Evolutionary conservation across 2,797 vertebrate genomes (phyloP).

Genomic region (Cyprinodon diabolis): DNA sequence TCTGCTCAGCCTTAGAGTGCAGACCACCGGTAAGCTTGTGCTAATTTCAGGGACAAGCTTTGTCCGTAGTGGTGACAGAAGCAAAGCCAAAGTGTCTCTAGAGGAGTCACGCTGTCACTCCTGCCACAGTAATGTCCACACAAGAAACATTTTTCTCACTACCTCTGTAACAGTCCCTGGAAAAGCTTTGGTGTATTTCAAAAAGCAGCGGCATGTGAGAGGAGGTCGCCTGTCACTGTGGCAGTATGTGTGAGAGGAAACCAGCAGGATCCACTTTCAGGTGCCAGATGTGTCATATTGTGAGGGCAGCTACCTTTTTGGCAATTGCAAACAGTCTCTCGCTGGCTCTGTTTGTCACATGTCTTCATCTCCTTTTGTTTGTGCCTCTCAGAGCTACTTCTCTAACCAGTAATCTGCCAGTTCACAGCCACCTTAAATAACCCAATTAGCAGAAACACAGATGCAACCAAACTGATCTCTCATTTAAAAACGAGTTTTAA

Average conservation of each 20-base stretch:
- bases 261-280: constrained; percentile 41
- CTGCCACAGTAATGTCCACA: constrained; percentile 51
- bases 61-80: constrained; percentile 57
- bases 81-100: constrained; percentile 59
- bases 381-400: constrained; percentile 14
- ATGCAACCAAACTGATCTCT: constrained; percentile 35
- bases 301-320: constrained; percentile 55
- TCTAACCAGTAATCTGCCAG: constrained; percentile 36
- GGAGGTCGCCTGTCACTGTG: constrained; percentile 36
- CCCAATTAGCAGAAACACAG: constrained; percentile 50
- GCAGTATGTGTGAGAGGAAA: constrained; percentile 26
- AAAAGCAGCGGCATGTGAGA: constrained; percentile 44
- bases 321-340: constrained; percentile 40
- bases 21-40: constrained; percentile 60
- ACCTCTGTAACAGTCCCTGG: constrained; percentile 34
- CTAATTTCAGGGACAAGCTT: constrained; percentile 62
- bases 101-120: constrained; percentile 55
- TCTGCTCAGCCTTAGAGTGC: constrained; percentile 30
- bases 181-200: constrained; percentile 31
- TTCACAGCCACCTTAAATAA: constrained; percentile 42
- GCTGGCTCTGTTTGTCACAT: constrained; percentile 30
- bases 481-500: constrained; percentile 37
- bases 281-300: constrained; percentile 62
- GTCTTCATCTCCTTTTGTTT: constrained; percentile 21
- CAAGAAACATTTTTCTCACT: constrained; percentile 21